Base-by-base conservation (phyloP, 2,797 vertebrate species). In the Hozukius guyotensis region DNA sequence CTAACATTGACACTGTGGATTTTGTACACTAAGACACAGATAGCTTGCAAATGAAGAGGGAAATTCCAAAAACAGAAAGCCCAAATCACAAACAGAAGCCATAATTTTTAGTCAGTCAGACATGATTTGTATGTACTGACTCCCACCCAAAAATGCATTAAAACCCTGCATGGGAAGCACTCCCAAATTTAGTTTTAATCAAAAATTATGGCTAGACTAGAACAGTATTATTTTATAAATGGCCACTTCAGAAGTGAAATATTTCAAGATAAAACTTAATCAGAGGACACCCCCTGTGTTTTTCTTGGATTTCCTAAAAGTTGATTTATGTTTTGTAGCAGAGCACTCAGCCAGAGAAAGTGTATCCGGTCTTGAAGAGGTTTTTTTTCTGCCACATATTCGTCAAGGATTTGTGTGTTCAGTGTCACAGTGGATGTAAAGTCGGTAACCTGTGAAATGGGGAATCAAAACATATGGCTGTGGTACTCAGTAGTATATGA, bases 161-260 rank as follows among this genome's bases (percentile, higher is more conserved):
- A 52, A 70, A 60, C 6, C 5, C 4, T 53, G 2, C 8, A 31
- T 49, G 67, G 52, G 24, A 36, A 59, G n/a, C 6, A 16, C 29
- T 72, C 52, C 18, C 14, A 49, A 16, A 78, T 75, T 27, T n/a
- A 53, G 22, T 68, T 72, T 80, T 25, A 66, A 82, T 76, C 8
- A 68, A 70, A 56, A 65, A 10, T 20, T 25, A 62, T 53, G 7
- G 14, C 38, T 63, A 8, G 2, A 13, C 36, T 63, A 8, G 3
- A 18, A 25, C 53, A n/a, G 5, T 60, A 46, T 68, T 75, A 42
- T n/a, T 66, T 65, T 34, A 70, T 56, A 8, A 60, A 69, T 7
- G 14, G 27, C 25, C 22, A 22, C 24, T 65, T 64, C 22, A 67
- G 9, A 31, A 31, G 49, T 52, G 4, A 70, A 25, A 38, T 42